These are phyloP conservation scores for Eristalis pertinax DNA, from an alignment of 2,888 invertebrate species.

Conservation along the genomic window DNA sequence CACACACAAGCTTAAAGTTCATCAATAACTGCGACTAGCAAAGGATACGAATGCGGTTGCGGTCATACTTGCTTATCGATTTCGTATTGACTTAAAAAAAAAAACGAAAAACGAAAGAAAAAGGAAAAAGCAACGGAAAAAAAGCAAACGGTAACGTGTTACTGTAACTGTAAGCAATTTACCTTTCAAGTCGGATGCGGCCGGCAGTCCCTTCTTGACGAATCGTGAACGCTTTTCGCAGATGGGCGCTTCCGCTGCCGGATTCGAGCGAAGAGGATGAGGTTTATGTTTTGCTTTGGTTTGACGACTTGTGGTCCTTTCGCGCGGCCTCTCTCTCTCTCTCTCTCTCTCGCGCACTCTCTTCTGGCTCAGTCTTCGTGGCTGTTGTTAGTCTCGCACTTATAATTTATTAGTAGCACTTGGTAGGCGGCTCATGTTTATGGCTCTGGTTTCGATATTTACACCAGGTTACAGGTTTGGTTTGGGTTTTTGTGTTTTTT, in stretches of 20 bases:
- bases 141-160: background rate
- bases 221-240: background rate
- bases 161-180: constrained; percentile 24
- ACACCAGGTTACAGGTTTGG: constrained; percentile 12
- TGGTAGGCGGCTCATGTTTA: constrained; percentile 21
- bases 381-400: constrained; percentile 12
- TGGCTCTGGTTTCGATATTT: constrained; percentile 11
- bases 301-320: constrained; percentile 4
- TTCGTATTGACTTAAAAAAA: background rate
- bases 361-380: too few species aligned
- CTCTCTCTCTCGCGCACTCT: constrained; percentile 21
- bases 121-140: background rate
- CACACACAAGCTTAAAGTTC: constrained; percentile 17
- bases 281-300: background rate
- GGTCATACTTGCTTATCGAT: constrained; percentile 15
- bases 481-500: too few species aligned
- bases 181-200: constrained; percentile 44
- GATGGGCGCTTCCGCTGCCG: background rate
- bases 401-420: constrained; percentile 56
- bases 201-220: constrained; percentile 20
- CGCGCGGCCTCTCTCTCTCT: constrained; percentile 20
- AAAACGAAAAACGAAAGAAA: background rate
- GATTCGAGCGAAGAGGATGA: background rate
- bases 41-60: background rate
- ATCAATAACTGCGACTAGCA: background rate